Conservation (phyloP, 1,140 invertebrate genomes). For the Hyles vespertilio region DNA sequence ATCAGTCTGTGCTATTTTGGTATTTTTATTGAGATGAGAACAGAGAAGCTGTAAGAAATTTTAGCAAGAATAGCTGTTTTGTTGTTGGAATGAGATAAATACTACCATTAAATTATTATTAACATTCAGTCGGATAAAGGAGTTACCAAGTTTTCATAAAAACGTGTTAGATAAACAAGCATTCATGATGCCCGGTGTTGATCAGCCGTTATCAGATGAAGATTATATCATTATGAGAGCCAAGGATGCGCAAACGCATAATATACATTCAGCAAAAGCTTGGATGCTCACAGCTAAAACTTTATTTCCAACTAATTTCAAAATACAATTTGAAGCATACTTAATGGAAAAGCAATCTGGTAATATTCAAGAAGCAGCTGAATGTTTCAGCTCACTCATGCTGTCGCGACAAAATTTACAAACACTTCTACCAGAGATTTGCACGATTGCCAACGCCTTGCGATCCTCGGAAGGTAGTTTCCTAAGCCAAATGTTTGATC, state of each 20-base stretch:
- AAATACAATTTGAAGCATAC: constrained; percentile 91
- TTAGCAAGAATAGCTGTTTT: too few relatives aligned
- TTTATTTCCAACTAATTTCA: constrained; percentile 89
- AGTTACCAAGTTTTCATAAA: too few relatives aligned
- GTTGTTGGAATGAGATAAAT: too few relatives aligned
- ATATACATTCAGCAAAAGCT: constrained; percentile 88
- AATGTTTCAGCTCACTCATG: constrained; percentile 83
- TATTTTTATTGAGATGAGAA: too few relatives aligned
- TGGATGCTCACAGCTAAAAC: constrained; percentile 95
- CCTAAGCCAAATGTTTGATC: constrained; percentile 81
- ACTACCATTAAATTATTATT: too few relatives aligned
- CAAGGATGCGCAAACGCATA: constrained; percentile 81
- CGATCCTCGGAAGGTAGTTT: constrained; percentile 77
- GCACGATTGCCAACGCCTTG: constrained; percentile 84
- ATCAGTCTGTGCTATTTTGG: too few relatives aligned
- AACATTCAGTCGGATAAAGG: too few relatives aligned
- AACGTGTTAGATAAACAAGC: too few relatives aligned
- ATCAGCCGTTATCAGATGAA: constrained; percentile 76
- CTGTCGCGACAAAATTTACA: constrained; percentile 67
- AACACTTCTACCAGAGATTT: constrained; percentile 87
- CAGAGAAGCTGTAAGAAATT: too few relatives aligned
- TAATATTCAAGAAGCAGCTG: constrained; percentile 88
- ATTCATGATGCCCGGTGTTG: constrained; percentile 46
- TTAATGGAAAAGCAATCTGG: constrained; percentile 86
- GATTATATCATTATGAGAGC: constrained; percentile 87